These are phyloP conservation scores for Australoheros scitulus DNA, from an alignment of 2,113 vertebrate genomes.

Conservation along the genomic window DNA sequence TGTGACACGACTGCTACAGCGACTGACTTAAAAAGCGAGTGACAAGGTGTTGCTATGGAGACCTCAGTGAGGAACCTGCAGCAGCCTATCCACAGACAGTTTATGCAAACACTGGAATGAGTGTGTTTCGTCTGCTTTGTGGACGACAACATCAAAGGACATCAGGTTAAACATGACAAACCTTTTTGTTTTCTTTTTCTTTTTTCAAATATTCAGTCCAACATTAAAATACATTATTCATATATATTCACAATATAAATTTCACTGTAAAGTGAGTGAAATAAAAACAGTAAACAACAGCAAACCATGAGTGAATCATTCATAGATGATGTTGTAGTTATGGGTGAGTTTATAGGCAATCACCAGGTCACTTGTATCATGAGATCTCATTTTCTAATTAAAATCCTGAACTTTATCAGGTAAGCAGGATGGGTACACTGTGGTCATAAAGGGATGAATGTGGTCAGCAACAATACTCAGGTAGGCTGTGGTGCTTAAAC, in stretches of 20 bases:
- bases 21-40: slow-evolving; percentile 66
- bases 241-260: background rate
- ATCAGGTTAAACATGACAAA: slow-evolving; percentile 25
- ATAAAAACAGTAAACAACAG: background rate
- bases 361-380: background rate
- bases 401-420: background rate
- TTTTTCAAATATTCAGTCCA: background rate
- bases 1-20: slow-evolving; percentile 67
- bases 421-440: too few relatives aligned
- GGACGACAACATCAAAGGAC: slow-evolving; percentile 42
- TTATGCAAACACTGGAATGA: slow-evolving; percentile 66
- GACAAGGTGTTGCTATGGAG: slow-evolving; percentile 81
- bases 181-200: background rate
- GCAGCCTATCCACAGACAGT: slow-evolving; percentile 54
- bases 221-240: too few relatives aligned
- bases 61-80: slow-evolving; percentile 64
- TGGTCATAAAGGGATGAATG: too few relatives aligned
- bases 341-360: background rate
- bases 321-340: background rate
- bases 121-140: slow-evolving; percentile 41
- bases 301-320: background rate
- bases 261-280: background rate
- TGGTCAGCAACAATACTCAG: too few relatives aligned
- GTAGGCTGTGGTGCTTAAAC: too few relatives aligned
- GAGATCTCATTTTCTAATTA: background rate